These are phyloP conservation scores for Laticauda laticaudata DNA, from an alignment of 2,113 vertebrate species.

Conservation along the genomic window DNA sequence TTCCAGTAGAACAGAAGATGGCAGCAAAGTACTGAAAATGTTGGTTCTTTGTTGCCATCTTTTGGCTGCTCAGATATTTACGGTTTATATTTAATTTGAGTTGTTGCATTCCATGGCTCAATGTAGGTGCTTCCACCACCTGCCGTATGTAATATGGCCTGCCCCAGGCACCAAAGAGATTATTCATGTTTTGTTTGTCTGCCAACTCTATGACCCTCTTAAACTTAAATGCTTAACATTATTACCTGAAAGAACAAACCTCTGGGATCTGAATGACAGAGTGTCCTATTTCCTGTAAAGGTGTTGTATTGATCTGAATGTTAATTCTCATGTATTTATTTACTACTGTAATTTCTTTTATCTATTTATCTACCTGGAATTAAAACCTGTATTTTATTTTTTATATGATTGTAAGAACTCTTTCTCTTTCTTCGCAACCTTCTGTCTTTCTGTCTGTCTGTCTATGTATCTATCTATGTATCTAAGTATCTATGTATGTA, in stretches of 20 bases:
- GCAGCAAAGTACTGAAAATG: not conserved
- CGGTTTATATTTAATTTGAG: not conserved
- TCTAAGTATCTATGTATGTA: accelerated
- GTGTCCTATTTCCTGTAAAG: not conserved
- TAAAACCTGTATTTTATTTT: not conserved
- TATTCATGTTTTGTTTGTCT: not conserved
- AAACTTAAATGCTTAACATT: not conserved
- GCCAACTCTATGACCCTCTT: not conserved
- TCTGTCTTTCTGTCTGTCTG: too few relatives aligned
- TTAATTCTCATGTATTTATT: not conserved
- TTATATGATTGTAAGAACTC: not conserved
- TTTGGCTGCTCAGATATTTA: not conserved
- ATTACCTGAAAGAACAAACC: not conserved
- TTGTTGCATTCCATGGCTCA: not conserved
- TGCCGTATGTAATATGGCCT: not conserved
- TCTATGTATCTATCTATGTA: too few relatives aligned
- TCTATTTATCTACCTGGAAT: not conserved
- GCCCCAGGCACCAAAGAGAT: not conserved
- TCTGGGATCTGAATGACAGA: not conserved
- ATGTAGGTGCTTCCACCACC: not conserved
- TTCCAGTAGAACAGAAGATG: not conserved
- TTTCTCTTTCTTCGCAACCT: not conserved
- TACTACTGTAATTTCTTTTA: not conserved
- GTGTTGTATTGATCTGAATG: not conserved
- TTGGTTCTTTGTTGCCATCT: not conserved